Conservation (phyloP, 2,113 vertebrate genomes). For the Montifringilla adamsi region DNA sequence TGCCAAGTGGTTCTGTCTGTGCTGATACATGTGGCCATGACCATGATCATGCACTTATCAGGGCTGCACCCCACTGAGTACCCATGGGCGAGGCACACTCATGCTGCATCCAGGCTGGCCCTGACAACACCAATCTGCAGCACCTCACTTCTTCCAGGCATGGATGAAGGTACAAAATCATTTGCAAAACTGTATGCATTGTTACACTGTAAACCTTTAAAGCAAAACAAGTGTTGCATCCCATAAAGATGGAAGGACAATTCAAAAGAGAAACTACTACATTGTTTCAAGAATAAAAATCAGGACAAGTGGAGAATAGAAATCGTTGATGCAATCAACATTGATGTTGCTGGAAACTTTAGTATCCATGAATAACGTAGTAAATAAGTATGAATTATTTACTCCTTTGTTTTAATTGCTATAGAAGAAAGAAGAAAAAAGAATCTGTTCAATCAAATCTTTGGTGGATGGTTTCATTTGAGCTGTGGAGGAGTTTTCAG, state of each 20-base stretch:
- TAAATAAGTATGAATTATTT: slow-evolving; percentile 26
- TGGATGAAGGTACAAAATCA: not conserved
- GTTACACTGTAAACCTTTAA: not conserved
- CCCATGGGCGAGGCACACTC: fast-evolving
- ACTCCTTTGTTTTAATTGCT: not conserved
- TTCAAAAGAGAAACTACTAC: not conserved
- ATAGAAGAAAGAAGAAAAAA: slow-evolving; percentile 26
- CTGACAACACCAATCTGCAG: fast-evolving
- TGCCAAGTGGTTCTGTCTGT: not conserved
- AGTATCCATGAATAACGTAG: not conserved
- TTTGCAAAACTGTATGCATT: not conserved
- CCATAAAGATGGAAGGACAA: not conserved
- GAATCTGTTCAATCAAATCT: slow-evolving; percentile 57
- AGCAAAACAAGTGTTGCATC: not conserved
- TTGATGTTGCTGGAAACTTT: not conserved
- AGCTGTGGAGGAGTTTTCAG: slow-evolving; percentile 54
- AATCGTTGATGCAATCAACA: not conserved
- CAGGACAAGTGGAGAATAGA: not conserved
- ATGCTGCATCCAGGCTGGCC: not conserved
- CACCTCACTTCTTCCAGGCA: not conserved
- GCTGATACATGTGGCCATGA: not conserved
- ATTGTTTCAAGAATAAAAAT: slow-evolving; percentile 25
- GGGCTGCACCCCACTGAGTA: too few species aligned
- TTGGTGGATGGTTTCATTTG: slow-evolving; percentile 27
- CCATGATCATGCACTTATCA: not conserved